Evolutionary conservation across 2,113 vertebrate genomes (phyloP).

Genomic region (Litocranius walleri): DNA sequence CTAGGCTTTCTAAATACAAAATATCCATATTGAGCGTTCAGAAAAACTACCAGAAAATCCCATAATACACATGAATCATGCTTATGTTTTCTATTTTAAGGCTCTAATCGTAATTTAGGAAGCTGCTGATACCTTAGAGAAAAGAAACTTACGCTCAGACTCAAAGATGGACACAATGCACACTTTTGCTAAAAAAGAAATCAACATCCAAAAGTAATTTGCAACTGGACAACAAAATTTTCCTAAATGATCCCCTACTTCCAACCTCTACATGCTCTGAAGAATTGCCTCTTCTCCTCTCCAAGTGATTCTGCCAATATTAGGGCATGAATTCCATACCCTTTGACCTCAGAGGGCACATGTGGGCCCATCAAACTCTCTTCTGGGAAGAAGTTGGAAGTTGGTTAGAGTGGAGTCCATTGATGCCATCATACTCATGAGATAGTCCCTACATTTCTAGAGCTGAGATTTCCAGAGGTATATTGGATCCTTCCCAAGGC

Average conservation of each 20-base stretch:
- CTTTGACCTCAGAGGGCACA: neutral
- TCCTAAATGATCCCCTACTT: neutral
- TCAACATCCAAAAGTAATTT: neutral
- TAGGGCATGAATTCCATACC: neutral
- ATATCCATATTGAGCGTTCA: neutral
- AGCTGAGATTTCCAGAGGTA: neutral
- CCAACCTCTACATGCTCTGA: neutral
- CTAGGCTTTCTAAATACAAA: neutral
- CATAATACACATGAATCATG: neutral
- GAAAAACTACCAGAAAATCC: neutral
- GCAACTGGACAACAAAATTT: neutral
- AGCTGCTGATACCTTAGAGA: neutral
- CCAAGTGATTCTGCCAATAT: neutral
- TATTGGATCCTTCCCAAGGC: neutral
- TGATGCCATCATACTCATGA: neutral
- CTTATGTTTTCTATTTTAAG: constrained; percentile 18
- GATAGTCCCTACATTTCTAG: neutral
- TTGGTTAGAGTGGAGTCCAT: neutral
- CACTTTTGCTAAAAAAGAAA: neutral
- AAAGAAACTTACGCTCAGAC: neutral
- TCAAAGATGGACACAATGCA: too few species aligned
- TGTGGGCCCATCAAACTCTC: neutral
- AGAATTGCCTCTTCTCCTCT: neutral
- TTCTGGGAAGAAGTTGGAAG: neutral
- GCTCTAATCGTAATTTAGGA: neutral